Evolutionary conservation across 2,113 vertebrate species (phyloP).

Genomic region (Amazona guildingii): DNA sequence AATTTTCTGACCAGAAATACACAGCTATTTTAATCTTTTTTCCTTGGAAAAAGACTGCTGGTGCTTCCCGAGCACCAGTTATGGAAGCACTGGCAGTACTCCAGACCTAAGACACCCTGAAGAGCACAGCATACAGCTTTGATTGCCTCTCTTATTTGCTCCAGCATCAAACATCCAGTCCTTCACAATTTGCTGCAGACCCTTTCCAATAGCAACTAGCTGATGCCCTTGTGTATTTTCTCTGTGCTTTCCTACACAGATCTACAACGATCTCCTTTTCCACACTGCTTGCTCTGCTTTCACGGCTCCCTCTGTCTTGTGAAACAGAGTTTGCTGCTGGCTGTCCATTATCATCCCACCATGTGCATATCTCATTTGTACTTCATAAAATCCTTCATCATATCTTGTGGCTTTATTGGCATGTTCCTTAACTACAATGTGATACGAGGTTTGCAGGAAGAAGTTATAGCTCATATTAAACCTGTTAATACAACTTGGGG

Average conservation of each 20-base stretch:
- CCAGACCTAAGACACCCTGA: background rate
- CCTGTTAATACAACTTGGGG: background rate
- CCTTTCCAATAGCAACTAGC: background rate
- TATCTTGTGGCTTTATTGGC: background rate
- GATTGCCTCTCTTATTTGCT: background rate
- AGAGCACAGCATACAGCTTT: background rate
- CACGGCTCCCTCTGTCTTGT: background rate
- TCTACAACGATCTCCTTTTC: background rate
- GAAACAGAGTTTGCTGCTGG: background rate
- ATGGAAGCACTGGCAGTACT: background rate
- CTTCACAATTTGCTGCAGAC: background rate
- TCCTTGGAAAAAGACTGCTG: background rate
- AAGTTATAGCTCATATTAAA: background rate
- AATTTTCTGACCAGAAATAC: constrained; percentile 10
- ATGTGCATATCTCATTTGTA: background rate
- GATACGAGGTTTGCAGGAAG: background rate
- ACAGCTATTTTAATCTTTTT: constrained; percentile 9
- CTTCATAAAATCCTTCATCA: background rate
- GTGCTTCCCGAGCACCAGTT: background rate
- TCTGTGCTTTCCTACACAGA: background rate
- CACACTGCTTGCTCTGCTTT: background rate
- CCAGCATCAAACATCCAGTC: background rate
- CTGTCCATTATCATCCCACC: background rate
- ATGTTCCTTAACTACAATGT: background rate
- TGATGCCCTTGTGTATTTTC: background rate